A percentile compares a stretch with the other conserved stretches of the same genome.
phyloP scores from a whole-genome alignment of 2,113 vertebrate genomes.

The Budorcas taxicolor region DNA sequence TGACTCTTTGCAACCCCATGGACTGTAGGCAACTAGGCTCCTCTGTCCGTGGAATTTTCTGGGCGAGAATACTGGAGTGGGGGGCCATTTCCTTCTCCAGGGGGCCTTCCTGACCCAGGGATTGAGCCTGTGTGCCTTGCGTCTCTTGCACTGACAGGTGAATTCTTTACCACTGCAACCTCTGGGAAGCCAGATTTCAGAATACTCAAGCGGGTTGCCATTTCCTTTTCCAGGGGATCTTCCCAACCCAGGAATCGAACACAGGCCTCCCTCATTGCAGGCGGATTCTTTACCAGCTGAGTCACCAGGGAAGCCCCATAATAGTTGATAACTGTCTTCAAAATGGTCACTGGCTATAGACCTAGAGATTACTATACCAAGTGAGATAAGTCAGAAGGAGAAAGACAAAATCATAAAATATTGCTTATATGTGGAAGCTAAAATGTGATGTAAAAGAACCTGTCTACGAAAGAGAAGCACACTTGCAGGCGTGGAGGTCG shows the following conservation, averaged over 20 bases:
- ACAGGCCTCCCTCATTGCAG: neutral
- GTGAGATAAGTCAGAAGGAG: neutral
- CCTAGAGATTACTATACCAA: neutral
- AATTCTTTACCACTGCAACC: neutral
- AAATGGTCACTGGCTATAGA: neutral
- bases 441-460: neutral
- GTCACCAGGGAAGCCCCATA: neutral
- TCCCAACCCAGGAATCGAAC: neutral
- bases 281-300: neutral
- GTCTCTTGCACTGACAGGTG: neutral
- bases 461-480: neutral
- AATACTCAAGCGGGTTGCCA: neutral
- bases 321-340: neutral
- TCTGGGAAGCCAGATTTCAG: neutral
- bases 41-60: neutral
- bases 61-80: neutral
- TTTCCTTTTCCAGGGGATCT: neutral
- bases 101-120: neutral
- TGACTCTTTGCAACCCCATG: neutral
- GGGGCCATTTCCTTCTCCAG: neutral
- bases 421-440: neutral
- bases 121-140: neutral
- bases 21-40: neutral
- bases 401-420: neutral
- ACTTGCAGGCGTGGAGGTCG: neutral